Evolutionary conservation across 2,113 vertebrate genomes (phyloP).

Genomic region (Apodemus sylvaticus): DNA sequence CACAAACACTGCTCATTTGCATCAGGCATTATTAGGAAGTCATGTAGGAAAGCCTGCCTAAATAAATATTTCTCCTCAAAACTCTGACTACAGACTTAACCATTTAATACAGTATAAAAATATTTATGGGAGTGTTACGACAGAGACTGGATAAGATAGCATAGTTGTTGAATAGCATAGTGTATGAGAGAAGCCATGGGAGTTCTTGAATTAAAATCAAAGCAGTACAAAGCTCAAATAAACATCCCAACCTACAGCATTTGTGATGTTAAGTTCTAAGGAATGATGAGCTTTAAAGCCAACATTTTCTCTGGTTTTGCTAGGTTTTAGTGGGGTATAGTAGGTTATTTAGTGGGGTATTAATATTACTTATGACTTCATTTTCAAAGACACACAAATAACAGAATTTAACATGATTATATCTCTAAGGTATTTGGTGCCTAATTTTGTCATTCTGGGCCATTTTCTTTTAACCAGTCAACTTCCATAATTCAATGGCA

Average conservation of each 20-base stretch:
- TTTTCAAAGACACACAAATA: constrained; percentile 55
- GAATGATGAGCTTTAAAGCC: constrained; percentile 21
- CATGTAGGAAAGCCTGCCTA: not conserved
- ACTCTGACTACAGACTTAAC: not conserved
- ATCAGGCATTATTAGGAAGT: not conserved
- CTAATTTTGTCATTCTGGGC: constrained; percentile 58
- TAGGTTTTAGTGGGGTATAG: not conserved
- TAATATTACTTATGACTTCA: constrained; percentile 50
- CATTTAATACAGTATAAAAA: constrained; percentile 24
- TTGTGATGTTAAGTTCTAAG: constrained; percentile 35
- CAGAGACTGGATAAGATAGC: not conserved
- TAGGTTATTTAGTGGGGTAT: constrained; percentile 24
- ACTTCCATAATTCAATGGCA: constrained; percentile 36
- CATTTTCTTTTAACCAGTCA: constrained; percentile 37
- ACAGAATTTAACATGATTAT: constrained; percentile 62
- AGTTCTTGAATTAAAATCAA: not conserved
- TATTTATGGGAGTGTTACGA: constrained; percentile 9
- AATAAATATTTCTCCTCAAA: not conserved
- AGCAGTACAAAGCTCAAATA: constrained; percentile 6
- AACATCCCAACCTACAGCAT: not conserved
- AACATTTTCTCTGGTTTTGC: constrained; percentile 36
- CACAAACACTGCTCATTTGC: not conserved
- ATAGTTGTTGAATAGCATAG: not conserved
- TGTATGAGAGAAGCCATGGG: not conserved
- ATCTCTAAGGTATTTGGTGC: constrained; percentile 50